Evolutionary conservation across 2,888 invertebrate species (phyloP).

Genomic region (Leucania comma): DNA sequence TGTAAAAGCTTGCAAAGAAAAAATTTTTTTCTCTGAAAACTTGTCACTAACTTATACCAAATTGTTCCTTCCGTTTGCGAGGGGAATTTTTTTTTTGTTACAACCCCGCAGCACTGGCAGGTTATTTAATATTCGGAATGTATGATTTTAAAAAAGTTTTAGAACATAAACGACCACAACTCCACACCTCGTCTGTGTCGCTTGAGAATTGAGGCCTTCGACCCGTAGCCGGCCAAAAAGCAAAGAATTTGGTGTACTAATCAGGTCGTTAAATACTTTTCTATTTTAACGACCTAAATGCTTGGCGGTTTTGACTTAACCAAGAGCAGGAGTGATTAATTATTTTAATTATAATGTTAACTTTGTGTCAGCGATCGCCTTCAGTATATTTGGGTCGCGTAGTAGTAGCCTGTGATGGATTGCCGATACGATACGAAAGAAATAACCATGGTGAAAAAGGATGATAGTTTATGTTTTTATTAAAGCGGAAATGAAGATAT

Average conservation of each 20-base stretch:
- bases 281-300: neutral
- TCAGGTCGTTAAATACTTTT: constrained; percentile 18
- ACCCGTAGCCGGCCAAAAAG: neutral
- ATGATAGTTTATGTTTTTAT: neutral
- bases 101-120: too few relatives aligned
- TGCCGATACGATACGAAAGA: neutral
- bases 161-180: neutral
- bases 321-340: neutral
- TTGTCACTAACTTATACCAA: too few relatives aligned
- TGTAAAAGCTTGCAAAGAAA: too few relatives aligned
- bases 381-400: neutral
- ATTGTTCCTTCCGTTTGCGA: too few relatives aligned
- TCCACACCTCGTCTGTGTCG: neutral
- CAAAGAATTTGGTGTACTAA: neutral
- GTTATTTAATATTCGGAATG: too few relatives aligned
- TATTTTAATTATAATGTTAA: neutral
- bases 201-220: neutral
- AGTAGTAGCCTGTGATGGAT: neutral
- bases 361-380: neutral
- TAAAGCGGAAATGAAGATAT: too few relatives aligned
- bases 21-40: too few relatives aligned
- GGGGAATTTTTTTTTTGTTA: too few relatives aligned
- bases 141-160: neutral
- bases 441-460: neutral
- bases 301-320: neutral